Base-by-base conservation (phyloP, 2,113 vertebrate species). In the Sardina pilchardus region DNA sequence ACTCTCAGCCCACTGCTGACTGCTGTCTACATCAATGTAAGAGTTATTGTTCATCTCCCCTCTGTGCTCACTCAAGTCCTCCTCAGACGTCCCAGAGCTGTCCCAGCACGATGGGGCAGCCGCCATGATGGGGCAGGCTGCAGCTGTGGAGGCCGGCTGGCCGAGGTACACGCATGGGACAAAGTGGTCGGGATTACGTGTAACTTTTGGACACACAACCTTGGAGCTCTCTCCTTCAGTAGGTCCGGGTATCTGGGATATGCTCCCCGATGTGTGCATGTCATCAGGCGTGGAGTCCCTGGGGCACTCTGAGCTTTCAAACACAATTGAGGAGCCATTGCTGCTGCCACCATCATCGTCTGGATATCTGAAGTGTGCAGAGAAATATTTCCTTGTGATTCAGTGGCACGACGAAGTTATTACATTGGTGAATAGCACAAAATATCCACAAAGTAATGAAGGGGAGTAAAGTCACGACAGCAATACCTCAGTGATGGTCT, bases 261-360 rank as follows among this genome's bases (percentile, higher is more conserved):
- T 83, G 44, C 4, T 16, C 26, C 43, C 88, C 85, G 82, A 36
- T 82, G 80, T 80, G 85, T 45, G 82, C 30, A 3, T 78, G 71
- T 17, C 71, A 17, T 78, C 71, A 36, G 71, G 30, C 30, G 17
- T 36, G 34, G 34, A 78, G 48, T 71, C 82, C 0, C 63, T 91
- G 86, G 92, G 71, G 30, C 93, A 87, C 81, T 93, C 90, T 26
- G 89, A 89, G 83, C 96, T 96, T 82, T 96, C 95, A 89, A 99
- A 99, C 89, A 98, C 92, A 82, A 99, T 96, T 0, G 96, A 97
- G 7, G 94, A 97, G 87, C 96, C 92, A 83, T 16, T 75, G 85
- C 87, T 92, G 87, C 84, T 87, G 75, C 89, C 94, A 48, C 30
- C 88, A 87, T 92, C 95, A 87, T 94, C 95, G 87, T 93, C 89